Evolutionary conservation across 1,140 invertebrate species (phyloP).

Genomic region (Drosophila melanica): DNA sequence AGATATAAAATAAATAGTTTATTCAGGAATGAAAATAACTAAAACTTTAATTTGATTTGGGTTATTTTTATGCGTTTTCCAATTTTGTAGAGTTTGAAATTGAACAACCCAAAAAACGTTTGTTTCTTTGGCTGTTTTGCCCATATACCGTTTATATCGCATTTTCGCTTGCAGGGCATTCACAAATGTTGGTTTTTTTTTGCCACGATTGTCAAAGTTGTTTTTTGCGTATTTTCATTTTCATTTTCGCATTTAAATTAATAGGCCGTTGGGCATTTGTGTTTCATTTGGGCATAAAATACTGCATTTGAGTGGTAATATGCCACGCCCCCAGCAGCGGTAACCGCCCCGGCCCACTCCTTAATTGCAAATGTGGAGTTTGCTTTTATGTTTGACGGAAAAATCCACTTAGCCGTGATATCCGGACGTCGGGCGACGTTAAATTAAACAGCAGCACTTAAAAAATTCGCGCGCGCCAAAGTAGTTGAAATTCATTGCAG

Average conservation of each 20-base stretch:
- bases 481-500: slow-evolving; percentile 75
- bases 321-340: neutral
- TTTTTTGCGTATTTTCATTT: slow-evolving; percentile 49
- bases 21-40: too few species aligned
- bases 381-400: slow-evolving; percentile 80
- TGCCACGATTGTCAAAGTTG: slow-evolving; percentile 6
- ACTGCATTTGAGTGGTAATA: slow-evolving; percentile 27
- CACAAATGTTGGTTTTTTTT: neutral
- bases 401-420: slow-evolving; percentile 80
- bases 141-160: neutral
- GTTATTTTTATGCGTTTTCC: too few species aligned
- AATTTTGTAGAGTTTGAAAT: too few species aligned
- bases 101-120: too few species aligned
- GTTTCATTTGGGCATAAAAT: slow-evolving; percentile 74
- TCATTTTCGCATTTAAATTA: slow-evolving; percentile 71
- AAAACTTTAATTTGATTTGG: too few species aligned
- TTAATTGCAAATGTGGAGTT: slow-evolving; percentile 59
- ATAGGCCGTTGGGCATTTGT: slow-evolving; percentile 70
- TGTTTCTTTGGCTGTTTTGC: too few species aligned
- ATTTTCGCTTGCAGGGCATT: neutral
- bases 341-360: slow-evolving; percentile 19
- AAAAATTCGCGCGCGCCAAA: slow-evolving; percentile 63
- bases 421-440: slow-evolving; percentile 54
- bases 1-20: too few species aligned
- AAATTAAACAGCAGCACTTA: slow-evolving; percentile 72